These are phyloP conservation scores for Eupelmus urozonus DNA, from an alignment of 2,888 invertebrate species.

Conservation along the genomic window DNA sequence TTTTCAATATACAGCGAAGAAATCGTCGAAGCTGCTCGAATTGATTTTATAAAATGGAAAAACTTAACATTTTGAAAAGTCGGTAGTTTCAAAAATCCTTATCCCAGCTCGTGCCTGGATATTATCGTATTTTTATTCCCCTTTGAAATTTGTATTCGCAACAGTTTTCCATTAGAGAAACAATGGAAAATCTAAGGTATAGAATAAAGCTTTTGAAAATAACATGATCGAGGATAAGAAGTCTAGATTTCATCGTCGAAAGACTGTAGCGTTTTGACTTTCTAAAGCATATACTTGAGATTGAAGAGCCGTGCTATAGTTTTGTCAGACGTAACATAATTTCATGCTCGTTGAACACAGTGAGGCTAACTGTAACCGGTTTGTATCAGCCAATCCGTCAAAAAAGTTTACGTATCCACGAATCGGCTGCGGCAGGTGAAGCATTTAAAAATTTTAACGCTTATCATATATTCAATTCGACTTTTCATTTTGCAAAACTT, in stretches of 20 bases:
- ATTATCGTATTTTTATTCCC: no score
- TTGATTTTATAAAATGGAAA: neutral
- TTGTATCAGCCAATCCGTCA: constrained; percentile 12
- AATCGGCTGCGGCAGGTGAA: neutral
- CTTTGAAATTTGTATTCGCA: no score
- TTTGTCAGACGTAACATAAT: constrained; percentile 35
- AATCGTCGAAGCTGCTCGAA: neutral
- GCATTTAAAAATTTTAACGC: neutral
- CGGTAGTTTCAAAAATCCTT: no score
- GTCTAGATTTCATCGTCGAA: constrained; percentile 23
- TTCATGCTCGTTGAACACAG: constrained; percentile 38
- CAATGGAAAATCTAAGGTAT: neutral
- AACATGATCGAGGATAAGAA: constrained; percentile 23
- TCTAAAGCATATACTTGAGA: constrained; percentile 33
- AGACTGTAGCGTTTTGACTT: constrained; percentile 1
- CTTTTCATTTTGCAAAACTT: neutral
- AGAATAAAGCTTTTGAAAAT: constrained; percentile 9
- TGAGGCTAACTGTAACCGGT: neutral
- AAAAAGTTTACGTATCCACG: neutral
- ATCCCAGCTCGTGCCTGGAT: no score
- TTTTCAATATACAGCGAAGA: neutral
- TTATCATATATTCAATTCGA: neutral
- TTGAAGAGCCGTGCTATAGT: constrained; percentile 22
- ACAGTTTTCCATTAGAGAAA: neutral
- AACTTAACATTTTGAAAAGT: no score